These are phyloP conservation scores for Opisthocomus hoazin DNA, from an alignment of 2,113 vertebrate genomes.

Conservation along the genomic window DNA sequence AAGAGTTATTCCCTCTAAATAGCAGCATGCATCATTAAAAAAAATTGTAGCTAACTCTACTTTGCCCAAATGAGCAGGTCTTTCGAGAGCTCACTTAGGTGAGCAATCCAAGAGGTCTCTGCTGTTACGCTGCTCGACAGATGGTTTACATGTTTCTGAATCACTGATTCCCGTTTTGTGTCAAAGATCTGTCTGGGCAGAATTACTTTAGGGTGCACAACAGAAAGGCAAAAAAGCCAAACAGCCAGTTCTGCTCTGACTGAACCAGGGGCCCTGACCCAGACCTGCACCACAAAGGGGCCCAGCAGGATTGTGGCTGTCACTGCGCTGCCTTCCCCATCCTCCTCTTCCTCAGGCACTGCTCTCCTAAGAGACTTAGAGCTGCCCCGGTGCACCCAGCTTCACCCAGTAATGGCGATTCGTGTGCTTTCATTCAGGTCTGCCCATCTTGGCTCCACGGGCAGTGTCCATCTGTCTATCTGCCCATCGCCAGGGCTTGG, in stretches of 20 bases:
- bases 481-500: background rate
- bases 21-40: background rate
- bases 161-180: background rate
- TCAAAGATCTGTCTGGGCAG: background rate
- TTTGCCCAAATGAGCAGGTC: background rate
- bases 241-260: background rate
- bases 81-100: background rate
- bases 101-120: background rate
- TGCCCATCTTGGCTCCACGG: rapidly evolving
- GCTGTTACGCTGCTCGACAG: background rate
- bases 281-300: background rate
- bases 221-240: background rate
- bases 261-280: rapidly evolving
- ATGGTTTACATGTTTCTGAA: background rate
- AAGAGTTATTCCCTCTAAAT: background rate
- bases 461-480: background rate
- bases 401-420: background rate
- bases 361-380: background rate
- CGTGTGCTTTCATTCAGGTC: background rate
- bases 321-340: background rate
- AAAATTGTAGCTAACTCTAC: background rate
- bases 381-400: background rate
- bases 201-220: background rate
- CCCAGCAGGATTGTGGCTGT: background rate
- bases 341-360: background rate